These are phyloP conservation scores for Nesometra sesokonis DNA, from an alignment of 35 echinoderm and acorn worm genomes.

Conservation along the genomic window DNA sequence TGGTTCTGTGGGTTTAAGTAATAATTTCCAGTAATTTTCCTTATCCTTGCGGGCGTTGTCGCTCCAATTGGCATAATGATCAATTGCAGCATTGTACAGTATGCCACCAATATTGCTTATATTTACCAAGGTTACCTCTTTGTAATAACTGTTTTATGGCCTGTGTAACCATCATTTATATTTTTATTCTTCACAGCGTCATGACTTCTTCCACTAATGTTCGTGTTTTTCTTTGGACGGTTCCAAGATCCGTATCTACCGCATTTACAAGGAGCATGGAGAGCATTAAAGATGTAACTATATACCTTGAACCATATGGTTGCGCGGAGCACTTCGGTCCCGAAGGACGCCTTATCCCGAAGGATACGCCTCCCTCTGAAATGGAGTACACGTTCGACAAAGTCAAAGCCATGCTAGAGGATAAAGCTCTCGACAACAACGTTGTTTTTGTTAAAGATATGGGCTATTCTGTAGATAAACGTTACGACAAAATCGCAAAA, in stretches of 20 bases:
- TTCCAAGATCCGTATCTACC: slow-evolving; percentile 16
- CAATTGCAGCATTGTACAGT: too few species aligned
- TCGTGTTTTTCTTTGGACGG: slow-evolving; percentile 25
- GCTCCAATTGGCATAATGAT: too few species aligned
- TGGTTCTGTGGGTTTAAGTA: too few species aligned
- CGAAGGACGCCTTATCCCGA: slow-evolving; percentile 1
- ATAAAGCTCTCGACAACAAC: neutral
- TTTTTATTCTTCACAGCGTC: too few species aligned
- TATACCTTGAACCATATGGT: slow-evolving; percentile 13
- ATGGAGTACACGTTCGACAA: neutral
- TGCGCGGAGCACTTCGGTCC: slow-evolving; percentile 30
- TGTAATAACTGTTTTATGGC: too few species aligned
- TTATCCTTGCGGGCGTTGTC: too few species aligned
- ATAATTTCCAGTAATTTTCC: too few species aligned
- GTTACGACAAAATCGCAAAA: slow-evolving; percentile 7
- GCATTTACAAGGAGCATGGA: slow-evolving; percentile 10
- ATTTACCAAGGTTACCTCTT: too few species aligned
- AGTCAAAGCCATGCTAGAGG: slow-evolving; percentile 11
- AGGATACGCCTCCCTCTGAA: neutral
- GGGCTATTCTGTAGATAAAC: slow-evolving; percentile 4
- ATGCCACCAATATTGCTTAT: too few species aligned
- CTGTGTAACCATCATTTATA: too few species aligned
- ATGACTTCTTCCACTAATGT: neutral
- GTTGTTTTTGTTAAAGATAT: slow-evolving; percentile 26
- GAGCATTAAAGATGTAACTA: neutral